Evolutionary conservation across 2,113 vertebrate species (phyloP).

Genomic region (Microtus oregoni): DNA sequence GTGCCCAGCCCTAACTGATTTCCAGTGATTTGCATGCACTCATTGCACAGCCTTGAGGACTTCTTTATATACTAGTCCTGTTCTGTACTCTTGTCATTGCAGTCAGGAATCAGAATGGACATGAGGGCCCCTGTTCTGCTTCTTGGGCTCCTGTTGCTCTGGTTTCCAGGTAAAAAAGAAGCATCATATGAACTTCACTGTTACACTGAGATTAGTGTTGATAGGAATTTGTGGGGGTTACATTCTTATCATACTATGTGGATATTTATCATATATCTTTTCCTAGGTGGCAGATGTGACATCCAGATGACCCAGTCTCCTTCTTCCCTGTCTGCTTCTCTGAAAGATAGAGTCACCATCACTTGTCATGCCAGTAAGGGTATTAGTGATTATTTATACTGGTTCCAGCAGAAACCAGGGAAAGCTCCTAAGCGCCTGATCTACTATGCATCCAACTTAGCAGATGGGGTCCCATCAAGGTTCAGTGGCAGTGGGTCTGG

Average conservation of each 20-base stretch:
- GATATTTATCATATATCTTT: neutral
- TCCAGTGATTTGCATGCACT: neutral
- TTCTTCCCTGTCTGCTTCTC: no score
- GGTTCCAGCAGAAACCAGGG: neutral
- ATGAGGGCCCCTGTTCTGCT: no score
- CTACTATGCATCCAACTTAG: fast-evolving
- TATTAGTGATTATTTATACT: neutral
- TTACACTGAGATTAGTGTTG: neutral
- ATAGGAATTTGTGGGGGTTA: neutral
- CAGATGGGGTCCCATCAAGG: neutral
- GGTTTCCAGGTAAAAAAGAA: neutral
- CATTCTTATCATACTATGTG: neutral
- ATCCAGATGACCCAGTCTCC: no score
- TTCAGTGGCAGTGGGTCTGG: neutral
- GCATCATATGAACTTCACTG: neutral
- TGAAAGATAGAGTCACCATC: no score
- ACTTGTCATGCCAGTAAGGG: neutral
- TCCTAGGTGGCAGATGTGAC: neutral
- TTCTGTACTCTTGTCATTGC: neutral
- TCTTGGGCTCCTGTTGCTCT: neutral
- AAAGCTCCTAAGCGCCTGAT: neutral
- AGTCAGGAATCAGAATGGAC: no score
- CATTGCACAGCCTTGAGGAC: neutral
- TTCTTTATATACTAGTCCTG: neutral
- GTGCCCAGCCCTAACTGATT: neutral